Conservation (phyloP, 2,113 vertebrate genomes). For the Callorhinus ursinus region DNA sequence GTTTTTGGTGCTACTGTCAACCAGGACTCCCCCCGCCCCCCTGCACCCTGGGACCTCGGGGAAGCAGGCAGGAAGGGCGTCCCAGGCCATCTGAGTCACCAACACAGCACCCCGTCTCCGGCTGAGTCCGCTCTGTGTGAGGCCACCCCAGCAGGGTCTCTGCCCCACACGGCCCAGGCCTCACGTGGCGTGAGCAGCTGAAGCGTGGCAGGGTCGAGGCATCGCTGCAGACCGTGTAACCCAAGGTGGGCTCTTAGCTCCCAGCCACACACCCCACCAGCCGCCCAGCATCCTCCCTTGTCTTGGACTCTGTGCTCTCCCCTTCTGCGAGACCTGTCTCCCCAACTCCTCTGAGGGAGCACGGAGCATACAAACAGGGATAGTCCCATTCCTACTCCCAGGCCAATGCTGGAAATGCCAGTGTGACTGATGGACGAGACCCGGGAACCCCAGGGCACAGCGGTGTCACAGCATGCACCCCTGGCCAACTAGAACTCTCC, state of each 20-base stretch:
- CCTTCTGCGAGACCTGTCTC: rapidly evolving
- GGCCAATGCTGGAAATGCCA: not conserved
- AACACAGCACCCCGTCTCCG: not conserved
- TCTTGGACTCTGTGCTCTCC: not conserved
- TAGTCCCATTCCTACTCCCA: rapidly evolving
- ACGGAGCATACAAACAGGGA: rapidly evolving
- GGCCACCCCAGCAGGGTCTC: not conserved
- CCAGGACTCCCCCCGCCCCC: not conserved
- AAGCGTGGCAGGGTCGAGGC: rapidly evolving
- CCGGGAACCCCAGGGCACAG: not conserved
- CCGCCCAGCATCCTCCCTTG: not conserved
- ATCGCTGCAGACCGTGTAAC: rapidly evolving
- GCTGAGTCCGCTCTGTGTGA: rapidly evolving
- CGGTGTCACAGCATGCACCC: too few species aligned
- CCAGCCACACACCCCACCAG: not conserved
- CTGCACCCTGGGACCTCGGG: rapidly evolving
- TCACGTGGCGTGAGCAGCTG: rapidly evolving
- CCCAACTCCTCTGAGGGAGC: not conserved
- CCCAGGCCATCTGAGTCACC: not conserved
- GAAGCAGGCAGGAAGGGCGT: not conserved
- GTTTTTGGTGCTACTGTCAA: not conserved
- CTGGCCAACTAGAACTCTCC: too few species aligned
- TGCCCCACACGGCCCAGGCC: rapidly evolving
- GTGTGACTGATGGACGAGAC: rapidly evolving
- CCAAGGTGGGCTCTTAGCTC: too few species aligned